Percentiles rank a stretch among this genome's conserved stretches.
phyloP scores from a whole-genome alignment of 2,113 vertebrate genomes.

The Acrocephalus kingi region DNA sequence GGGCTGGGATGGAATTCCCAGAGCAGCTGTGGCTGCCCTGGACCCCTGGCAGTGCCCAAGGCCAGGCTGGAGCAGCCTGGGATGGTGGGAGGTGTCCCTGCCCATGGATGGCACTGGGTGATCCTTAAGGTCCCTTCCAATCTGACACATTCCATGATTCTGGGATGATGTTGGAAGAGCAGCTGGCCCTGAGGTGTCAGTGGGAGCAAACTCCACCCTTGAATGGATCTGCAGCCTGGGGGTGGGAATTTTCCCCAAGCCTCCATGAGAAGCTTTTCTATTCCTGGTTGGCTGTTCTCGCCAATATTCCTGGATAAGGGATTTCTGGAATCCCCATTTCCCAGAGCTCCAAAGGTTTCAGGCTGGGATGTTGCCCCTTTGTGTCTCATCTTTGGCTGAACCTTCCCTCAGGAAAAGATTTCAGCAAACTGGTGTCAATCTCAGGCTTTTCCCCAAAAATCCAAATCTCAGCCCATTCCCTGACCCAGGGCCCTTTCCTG shows the following conservation, averaged over 20 bases:
- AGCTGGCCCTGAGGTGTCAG: background rate
- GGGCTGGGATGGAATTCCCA: background rate
- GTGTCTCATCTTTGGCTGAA: background rate
- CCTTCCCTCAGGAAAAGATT: background rate
- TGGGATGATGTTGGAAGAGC: background rate
- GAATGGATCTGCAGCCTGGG: background rate
- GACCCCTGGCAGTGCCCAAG: background rate
- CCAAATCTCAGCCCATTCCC: background rate
- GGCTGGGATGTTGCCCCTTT: background rate
- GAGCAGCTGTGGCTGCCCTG: background rate
- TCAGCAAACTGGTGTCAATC: background rate
- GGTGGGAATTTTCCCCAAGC: background rate
- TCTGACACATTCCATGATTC: background rate
- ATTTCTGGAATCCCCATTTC: background rate
- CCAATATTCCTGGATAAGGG: background rate
- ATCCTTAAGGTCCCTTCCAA: background rate
- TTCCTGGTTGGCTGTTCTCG: background rate
- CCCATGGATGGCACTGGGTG: background rate
- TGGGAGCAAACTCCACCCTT: background rate
- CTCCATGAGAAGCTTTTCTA: background rate
- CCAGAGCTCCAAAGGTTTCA: background rate
- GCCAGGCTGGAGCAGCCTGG: background rate
- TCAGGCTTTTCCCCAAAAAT: background rate
- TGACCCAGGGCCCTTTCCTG: background rate
- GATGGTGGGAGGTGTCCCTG: background rate